Percentiles rank a stretch among this genome's conserved stretches.
These are phyloP conservation scores for Lonchura striata DNA, from an alignment of 2,113 vertebrate species.

Conservation along the genomic window DNA sequence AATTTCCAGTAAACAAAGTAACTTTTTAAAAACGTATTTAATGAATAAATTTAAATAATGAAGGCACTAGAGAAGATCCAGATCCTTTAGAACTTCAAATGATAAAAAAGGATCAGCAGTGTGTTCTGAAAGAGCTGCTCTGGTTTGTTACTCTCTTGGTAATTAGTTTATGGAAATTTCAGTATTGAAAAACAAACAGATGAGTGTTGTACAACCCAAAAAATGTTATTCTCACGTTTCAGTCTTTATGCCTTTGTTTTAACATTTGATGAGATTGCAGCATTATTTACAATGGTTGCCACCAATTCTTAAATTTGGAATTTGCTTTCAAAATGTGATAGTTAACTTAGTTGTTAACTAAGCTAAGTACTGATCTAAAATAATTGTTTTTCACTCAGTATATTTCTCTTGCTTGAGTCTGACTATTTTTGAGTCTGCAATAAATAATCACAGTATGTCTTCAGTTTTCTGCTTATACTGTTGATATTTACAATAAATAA, in stretches of 20 bases:
- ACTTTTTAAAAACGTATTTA: background rate
- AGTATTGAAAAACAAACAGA: background rate
- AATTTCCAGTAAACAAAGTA: background rate
- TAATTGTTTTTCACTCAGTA: background rate
- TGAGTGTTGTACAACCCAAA: background rate
- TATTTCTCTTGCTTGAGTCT: background rate
- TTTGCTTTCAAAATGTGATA: background rate
- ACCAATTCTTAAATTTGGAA: background rate
- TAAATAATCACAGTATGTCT: background rate
- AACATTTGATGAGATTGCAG: background rate
- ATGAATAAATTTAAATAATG: slow-evolving; percentile 45
- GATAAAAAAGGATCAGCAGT: background rate
- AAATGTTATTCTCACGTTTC: background rate
- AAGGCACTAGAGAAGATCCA: background rate
- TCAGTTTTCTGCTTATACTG: background rate
- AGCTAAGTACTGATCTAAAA: background rate
- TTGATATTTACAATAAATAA: background rate
- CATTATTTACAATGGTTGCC: background rate
- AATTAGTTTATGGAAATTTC: background rate
- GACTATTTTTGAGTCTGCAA: background rate
- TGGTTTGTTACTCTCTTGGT: background rate
- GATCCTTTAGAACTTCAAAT: background rate
- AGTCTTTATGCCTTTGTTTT: background rate
- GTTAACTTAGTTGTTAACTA: background rate
- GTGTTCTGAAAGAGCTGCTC: background rate